Percentiles rank a stretch among this genome's conserved stretches.
These are phyloP conservation scores for Malurus leucopterus DNA, from an alignment of 2,797 vertebrate genomes.

Conservation along the genomic window DNA sequence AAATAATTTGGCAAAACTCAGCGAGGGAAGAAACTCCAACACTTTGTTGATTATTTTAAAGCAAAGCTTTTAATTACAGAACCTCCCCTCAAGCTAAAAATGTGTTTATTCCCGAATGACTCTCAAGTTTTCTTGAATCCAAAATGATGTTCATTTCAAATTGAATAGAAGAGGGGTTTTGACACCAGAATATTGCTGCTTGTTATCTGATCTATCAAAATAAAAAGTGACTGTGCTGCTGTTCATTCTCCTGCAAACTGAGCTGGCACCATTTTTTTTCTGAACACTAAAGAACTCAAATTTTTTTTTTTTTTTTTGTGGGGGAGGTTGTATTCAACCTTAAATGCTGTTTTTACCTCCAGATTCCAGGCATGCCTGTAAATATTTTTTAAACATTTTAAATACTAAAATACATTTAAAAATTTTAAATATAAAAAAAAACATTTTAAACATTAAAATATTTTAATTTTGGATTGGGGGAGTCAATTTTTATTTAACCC, in stretches of 20 bases:
- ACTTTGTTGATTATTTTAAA: background rate
- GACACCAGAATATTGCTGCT: background rate
- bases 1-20: background rate
- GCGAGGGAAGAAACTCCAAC: background rate
- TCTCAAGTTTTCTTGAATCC: background rate
- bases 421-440: too few relatives aligned
- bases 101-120: background rate
- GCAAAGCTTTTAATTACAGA: background rate
- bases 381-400: background rate
- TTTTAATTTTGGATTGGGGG: background rate
- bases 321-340: background rate
- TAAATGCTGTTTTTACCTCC: background rate
- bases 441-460: too few relatives aligned
- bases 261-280: background rate
- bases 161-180: rapidly evolving
- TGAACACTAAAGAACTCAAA: background rate
- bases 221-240: background rate
- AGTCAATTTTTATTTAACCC: background rate
- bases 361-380: background rate
- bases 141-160: background rate
- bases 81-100: background rate
- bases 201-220: background rate
- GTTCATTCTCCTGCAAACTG: background rate
- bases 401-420: too few relatives aligned
- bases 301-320: too few relatives aligned